These are phyloP conservation scores for Novumbra hubbsi DNA, from an alignment of 2,797 vertebrate genomes.

Conservation along the genomic window DNA sequence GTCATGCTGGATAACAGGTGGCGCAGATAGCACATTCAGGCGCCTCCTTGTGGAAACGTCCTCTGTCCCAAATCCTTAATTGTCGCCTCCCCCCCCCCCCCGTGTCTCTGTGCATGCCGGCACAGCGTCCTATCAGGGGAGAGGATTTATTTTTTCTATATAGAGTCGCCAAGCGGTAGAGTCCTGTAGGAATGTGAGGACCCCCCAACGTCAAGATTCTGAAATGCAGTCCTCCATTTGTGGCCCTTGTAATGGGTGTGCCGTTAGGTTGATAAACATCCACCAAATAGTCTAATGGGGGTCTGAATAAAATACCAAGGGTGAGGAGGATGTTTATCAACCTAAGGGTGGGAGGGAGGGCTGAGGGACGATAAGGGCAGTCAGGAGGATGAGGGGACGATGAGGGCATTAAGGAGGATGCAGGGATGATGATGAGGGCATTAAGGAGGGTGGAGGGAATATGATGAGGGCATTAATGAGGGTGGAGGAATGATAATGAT, in stretches of 20 bases:
- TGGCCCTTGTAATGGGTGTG: conserved; percentile 30
- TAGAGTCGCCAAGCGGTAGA: conserved; percentile 19
- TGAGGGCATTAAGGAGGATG: too few relatives aligned
- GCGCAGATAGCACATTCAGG: conserved; percentile 46
- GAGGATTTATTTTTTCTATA: conserved; percentile 18
- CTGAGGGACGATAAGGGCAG: too few relatives aligned
- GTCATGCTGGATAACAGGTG: conserved; percentile 73
- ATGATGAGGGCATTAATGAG: too few relatives aligned
- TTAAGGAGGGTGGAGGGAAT: neutral
- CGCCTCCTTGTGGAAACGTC: conserved; percentile 35
- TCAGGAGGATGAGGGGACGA: too few relatives aligned
- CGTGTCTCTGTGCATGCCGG: conserved; percentile 19
- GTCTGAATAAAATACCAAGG: neutral
- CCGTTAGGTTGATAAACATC: conserved; percentile 28
- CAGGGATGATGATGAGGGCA: too few relatives aligned
- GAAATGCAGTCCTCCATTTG: conserved; percentile 54
- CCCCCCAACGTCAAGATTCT: conserved; percentile 28
- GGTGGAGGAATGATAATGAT: too few relatives aligned
- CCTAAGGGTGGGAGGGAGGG: too few relatives aligned
- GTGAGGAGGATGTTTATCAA: too few relatives aligned
- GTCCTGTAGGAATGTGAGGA: conserved; percentile 59
- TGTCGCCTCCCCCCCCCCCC: conserved; percentile 50
- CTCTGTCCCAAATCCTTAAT: conserved; percentile 67
- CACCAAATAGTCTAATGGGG: too few relatives aligned
- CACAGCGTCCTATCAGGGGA: conserved; percentile 49